These are phyloP conservation scores for Ceratitis capitata DNA, from an alignment of 1,140 invertebrate genomes.

Conservation along the genomic window DNA sequence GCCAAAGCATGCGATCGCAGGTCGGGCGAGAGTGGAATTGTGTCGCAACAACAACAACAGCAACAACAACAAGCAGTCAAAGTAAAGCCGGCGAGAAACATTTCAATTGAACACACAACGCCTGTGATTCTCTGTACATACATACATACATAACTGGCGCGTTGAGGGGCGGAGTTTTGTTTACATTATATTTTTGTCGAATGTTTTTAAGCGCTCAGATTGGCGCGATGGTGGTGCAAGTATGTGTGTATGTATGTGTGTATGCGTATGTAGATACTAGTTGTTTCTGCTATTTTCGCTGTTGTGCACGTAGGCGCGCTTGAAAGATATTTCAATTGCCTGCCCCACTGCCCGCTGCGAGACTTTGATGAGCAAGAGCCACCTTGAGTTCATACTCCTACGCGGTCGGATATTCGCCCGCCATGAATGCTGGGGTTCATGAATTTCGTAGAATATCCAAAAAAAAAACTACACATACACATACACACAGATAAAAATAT, in stretches of 20 bases:
- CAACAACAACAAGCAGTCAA: background rate
- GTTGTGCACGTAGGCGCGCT: background rate
- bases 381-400: background rate
- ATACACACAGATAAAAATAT: background rate
- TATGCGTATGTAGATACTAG: background rate
- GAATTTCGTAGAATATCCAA: slow-evolving; percentile 32
- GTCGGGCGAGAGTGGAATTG: background rate
- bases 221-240: slow-evolving; percentile 42
- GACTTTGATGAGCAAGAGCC: too few species aligned
- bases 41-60: background rate
- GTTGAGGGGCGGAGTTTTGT: slow-evolving; percentile 61
- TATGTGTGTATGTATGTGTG: too few species aligned
- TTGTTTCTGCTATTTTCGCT: background rate
- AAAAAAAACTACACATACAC: background rate
- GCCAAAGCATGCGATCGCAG: background rate
- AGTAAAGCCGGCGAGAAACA: background rate
- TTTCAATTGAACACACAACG: slow-evolving; percentile 7
- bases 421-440: background rate
- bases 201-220: slow-evolving; percentile 52
- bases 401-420: background rate
- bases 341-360: background rate
- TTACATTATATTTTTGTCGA: slow-evolving; percentile 64
- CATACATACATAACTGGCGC: background rate
- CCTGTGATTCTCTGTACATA: background rate
- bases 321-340: slow-evolving; percentile 60